Conservation (phyloP, 30 jellyfish, hydroid and myxozoan species). For the Nemopilema nomurai region DNA sequence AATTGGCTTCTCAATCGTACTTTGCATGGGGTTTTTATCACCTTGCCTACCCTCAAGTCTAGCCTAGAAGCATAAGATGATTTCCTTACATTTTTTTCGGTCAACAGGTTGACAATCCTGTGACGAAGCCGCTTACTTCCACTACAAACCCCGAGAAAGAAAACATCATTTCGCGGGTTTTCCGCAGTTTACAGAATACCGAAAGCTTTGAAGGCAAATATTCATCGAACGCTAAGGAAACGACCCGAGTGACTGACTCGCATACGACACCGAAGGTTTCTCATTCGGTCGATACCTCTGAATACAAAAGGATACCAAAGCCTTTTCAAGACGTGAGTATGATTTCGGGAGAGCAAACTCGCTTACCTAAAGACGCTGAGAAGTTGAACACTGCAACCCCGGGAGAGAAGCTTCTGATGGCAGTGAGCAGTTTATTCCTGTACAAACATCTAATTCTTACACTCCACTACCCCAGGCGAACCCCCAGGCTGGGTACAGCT, state of each 20-base stretch:
- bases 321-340: background rate
- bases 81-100: no score
- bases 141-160: background rate
- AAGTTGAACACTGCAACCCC: background rate
- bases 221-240: background rate
- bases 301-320: background rate
- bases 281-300: background rate
- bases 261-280: background rate
- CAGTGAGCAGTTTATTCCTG: background rate
- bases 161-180: background rate
- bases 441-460: background rate
- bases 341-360: background rate
- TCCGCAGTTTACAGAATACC: background rate
- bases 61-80: no score
- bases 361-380: background rate
- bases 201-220: background rate
- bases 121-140: background rate
- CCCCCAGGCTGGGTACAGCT: slow-evolving; percentile 21
- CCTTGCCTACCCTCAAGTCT: no score
- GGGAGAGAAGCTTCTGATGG: background rate
- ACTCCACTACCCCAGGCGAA: background rate
- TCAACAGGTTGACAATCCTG: background rate
- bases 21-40: background rate
- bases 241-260: background rate
- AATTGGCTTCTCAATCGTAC: background rate